Conservation (phyloP, 2,797 vertebrate species). For the Urophycis tenuis region DNA sequence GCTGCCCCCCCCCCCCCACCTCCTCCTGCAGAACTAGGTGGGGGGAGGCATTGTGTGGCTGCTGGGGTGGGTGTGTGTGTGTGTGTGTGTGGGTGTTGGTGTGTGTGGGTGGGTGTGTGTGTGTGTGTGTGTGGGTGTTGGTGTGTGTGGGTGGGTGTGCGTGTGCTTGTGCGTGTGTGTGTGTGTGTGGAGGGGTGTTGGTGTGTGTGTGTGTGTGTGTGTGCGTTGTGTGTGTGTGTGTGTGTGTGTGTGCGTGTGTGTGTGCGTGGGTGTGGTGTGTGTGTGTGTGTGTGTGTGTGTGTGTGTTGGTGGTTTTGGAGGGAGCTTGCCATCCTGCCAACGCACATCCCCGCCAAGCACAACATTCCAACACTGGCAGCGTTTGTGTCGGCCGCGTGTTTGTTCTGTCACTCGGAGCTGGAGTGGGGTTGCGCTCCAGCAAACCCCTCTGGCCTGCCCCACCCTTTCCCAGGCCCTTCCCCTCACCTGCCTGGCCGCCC, state of each 20-base stretch:
- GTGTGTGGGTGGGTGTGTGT: no score
- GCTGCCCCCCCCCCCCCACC: no score
- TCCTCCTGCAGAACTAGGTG: constrained; percentile 40
- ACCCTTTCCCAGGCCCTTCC: constrained; percentile 34
- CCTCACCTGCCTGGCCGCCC: constrained; percentile 50
- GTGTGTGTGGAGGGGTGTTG: no score
- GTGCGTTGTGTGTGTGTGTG: no score
- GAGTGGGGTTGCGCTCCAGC: constrained; percentile 36
- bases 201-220: no score
- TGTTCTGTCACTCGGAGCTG: constrained; percentile 46
- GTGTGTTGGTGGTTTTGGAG: neutral
- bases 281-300: no score
- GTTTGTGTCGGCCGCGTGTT: constrained; percentile 59
- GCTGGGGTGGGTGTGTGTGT: constrained; percentile 30
- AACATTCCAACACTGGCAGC: constrained; percentile 68
- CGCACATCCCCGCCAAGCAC: constrained; percentile 56
- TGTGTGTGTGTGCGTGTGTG: no score
- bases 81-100: no score
- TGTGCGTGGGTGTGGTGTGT: no score
- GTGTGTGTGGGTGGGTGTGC: constrained; percentile 26
- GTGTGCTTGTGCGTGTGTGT: no score
- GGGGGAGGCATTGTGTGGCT: constrained; percentile 12
- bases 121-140: no score
- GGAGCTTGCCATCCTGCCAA: constrained; percentile 48
- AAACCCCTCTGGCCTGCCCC: constrained; percentile 29